A percentile compares a stretch with the other conserved stretches of the same genome.
Evolutionary conservation across 1,140 invertebrate genomes (phyloP).

Genomic region (Acromyrmex charruanus): DNA sequence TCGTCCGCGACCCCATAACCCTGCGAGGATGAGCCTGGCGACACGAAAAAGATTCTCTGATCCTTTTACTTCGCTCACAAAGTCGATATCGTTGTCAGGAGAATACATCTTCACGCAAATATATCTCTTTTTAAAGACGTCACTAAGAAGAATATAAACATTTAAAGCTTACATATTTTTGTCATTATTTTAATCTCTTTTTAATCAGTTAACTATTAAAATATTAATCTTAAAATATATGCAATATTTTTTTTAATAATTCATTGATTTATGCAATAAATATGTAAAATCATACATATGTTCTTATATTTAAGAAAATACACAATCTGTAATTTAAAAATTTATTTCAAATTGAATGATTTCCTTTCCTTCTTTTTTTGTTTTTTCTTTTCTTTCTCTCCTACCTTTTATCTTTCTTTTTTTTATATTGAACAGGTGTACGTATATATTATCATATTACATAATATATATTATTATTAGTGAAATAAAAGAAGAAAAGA

Average conservation of each 20-base stretch:
- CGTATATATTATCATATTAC: no score
- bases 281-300: background rate
- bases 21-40: slow-evolving; percentile 29
- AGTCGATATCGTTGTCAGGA: slow-evolving; percentile 41
- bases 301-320: no score
- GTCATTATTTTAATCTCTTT: background rate
- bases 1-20: slow-evolving; percentile 45
- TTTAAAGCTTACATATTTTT: background rate
- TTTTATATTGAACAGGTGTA: background rate
- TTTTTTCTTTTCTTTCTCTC: background rate
- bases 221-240: background rate
- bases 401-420: background rate
- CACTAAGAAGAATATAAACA: background rate
- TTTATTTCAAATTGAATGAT: background rate
- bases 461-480: background rate
- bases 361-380: background rate
- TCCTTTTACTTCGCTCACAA: slow-evolving; percentile 23
- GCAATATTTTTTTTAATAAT: background rate
- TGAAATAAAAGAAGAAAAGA: background rate
- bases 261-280: background rate
- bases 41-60: slow-evolving; percentile 51
- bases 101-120: background rate
- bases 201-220: background rate
- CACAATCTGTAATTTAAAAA: background rate
- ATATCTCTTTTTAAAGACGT: background rate